Percentiles rank a stretch among this genome's conserved stretches.
Evolutionary conservation across 2,797 vertebrate species (phyloP).

Genomic region (Sebastes miniatus): DNA sequence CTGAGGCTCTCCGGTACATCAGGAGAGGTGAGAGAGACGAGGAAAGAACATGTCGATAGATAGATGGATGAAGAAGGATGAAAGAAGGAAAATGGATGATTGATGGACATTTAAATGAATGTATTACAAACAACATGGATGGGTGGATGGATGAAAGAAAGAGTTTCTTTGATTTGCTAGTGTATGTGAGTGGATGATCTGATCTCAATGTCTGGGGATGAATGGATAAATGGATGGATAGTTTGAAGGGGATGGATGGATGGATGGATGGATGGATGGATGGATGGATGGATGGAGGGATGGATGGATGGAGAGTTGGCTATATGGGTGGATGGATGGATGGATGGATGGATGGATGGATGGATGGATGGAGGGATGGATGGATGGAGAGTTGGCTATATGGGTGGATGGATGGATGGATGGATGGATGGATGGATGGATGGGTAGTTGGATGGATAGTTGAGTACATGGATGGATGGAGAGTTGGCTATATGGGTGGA

Average conservation of each 20-base stretch:
- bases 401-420: neutral
- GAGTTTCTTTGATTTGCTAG: neutral
- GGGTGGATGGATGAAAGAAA: neutral
- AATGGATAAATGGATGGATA: neutral
- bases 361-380: neutral
- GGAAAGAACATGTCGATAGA: neutral
- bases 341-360: neutral
- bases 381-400: too few relatives aligned
- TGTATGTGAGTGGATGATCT: neutral
- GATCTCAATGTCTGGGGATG: neutral
- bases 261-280: neutral
- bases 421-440: neutral
- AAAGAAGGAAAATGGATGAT: neutral
- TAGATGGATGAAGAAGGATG: neutral
- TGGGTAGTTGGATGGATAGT: too few relatives aligned
- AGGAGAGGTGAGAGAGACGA: conserved; percentile 64
- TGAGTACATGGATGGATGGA: too few relatives aligned
- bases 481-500: too few relatives aligned
- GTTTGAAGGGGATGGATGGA: neutral
- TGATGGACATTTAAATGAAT: neutral
- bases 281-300: too few relatives aligned
- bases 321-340: neutral
- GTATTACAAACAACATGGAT: neutral
- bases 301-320: neutral
- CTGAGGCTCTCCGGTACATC: conserved; percentile 76